Base-by-base conservation (phyloP, 2,888 invertebrate species). In the Onchidella celtica region DNA sequence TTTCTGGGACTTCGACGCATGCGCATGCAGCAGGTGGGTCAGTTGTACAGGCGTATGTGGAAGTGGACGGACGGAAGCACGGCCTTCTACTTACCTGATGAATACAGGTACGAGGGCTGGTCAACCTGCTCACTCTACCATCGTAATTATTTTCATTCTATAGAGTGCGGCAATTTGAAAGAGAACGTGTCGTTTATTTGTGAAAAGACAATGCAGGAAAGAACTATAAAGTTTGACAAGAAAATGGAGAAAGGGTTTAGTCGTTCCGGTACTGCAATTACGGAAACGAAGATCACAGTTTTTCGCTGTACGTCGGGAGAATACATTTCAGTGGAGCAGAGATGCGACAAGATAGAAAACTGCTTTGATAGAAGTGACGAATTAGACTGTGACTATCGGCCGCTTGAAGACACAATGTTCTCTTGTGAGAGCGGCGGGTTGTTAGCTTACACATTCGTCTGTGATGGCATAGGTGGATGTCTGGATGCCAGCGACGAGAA, bases 11-110 rank as follows among this genome's bases (percentile, higher is more conserved):
- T 78, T 27, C 57, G 32, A 32, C 78, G 78, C 78, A 78, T 78
- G 78, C 78, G 78, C 40, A 69, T 78, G 59, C 78, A 78, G 32
- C 78, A 78, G 61, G 78, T 78, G 3, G 1, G 38, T 0, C 78
- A 78, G 36, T 27, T 81, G 63, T 83, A 83, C 57, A 70, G 78
- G 6, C 77, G 77, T 34, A 78, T 81, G 69, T 83, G 83, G 83
- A 81, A 83, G 75, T 83, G 83, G 83, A 65, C 81, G 3, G 83
- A 83, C 63, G 69, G 78, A 29, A 83, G 69, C 11, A 63, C 81
- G 14, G 83, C 83, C 29, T 81, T 78, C 38, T 83, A 73, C 63
- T 78, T 83, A 3, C 83, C 78, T 3, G 38, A 81, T 27, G 73
- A 81, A 9, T 73, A 80, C 32, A 40, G 83, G 11, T 77, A 81